A percentile compares a stretch with the other conserved stretches of the same genome.
phyloP scores from a whole-genome alignment of 2,113 vertebrate species.

The Dipodomys merriami region DNA sequence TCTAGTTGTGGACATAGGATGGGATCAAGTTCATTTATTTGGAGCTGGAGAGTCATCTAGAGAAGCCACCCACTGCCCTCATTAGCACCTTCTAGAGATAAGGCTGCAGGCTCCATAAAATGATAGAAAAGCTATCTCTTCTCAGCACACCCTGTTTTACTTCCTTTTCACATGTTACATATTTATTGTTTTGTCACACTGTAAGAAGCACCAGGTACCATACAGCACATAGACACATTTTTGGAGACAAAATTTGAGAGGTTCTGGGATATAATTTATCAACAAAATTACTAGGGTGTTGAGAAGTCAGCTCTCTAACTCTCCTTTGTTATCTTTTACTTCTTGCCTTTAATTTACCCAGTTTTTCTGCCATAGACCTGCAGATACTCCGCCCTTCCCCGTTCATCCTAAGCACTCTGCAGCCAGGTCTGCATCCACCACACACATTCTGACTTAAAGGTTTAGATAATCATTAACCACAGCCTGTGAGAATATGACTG shows the following conservation, averaged over 20 bases:
- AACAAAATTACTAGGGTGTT: neutral
- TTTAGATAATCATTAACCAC: slow-evolving; percentile 41
- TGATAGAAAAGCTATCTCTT: neutral
- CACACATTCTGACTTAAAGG: neutral
- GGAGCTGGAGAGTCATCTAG: neutral
- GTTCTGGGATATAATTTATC: slow-evolving; percentile 60
- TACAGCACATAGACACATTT: neutral
- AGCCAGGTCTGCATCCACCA: neutral
- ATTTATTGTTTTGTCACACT: slow-evolving; percentile 61
- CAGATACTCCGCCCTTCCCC: neutral
- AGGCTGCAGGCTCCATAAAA: neutral
- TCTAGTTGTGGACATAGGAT: neutral
- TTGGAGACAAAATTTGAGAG: slow-evolving; percentile 42
- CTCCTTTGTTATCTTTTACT: slow-evolving; percentile 66
- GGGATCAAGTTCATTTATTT: neutral
- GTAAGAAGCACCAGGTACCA: slow-evolving; percentile 51
- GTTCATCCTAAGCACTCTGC: neutral
- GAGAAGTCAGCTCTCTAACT: slow-evolving; percentile 21
- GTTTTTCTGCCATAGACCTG: neutral
- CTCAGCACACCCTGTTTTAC: neutral
- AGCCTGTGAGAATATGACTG: neutral
- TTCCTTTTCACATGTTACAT: slow-evolving; percentile 14
- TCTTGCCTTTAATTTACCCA: slow-evolving; percentile 29
- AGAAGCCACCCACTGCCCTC: neutral
- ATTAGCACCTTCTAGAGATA: neutral